Base-by-base conservation (phyloP, 2,113 vertebrate genomes). In the Phylloscopus trochilus region DNA sequence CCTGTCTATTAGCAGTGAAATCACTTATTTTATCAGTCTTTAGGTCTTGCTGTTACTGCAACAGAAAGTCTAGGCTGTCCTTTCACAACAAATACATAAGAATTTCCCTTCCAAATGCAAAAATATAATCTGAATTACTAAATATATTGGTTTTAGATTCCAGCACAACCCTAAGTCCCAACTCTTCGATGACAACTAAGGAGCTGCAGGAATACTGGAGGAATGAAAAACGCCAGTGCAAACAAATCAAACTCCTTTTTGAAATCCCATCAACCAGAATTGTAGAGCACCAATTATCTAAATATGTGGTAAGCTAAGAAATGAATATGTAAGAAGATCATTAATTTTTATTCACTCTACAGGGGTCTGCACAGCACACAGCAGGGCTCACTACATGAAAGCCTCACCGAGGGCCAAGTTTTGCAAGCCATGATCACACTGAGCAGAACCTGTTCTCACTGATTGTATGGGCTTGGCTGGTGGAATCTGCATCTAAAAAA, bases 201-300 rank as follows among this genome's bases (percentile, higher is more conserved):
- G 98, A 99, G 95, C 98, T 99, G 80, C 99, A 99, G 97, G 98
- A 99, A 87, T 98, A 99, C 20, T 98, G 98, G 99, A 96, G 77
- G 74, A 97, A 87, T 2, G 97, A 98, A 94, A 99, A 99, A 94
- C 70, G 96, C 64, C 80, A 58, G 19, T 94, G 98, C 70, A 98
- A 97, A 73, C 97, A 97, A 1, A 92, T 98, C 75, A 97, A 97
- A 63, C 97, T 99, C 56, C 97, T 99, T 81, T 99, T 99, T 85
- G 98, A 99, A 95, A 98, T 99, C 47, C 96, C 98, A 2, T 98
- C 98, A 0, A 89, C 98, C 62, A 98, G 98, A 43, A 98, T 98
- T 9, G 96, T 98, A 33, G 97, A 99, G 49, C 94, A 98, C 1
- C 63, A 35, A 19, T 88, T 98, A 18, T 98, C 97, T 70, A 99